Base-by-base conservation (phyloP, 2,797 vertebrate species). In the Danio aesculapii region DNA sequence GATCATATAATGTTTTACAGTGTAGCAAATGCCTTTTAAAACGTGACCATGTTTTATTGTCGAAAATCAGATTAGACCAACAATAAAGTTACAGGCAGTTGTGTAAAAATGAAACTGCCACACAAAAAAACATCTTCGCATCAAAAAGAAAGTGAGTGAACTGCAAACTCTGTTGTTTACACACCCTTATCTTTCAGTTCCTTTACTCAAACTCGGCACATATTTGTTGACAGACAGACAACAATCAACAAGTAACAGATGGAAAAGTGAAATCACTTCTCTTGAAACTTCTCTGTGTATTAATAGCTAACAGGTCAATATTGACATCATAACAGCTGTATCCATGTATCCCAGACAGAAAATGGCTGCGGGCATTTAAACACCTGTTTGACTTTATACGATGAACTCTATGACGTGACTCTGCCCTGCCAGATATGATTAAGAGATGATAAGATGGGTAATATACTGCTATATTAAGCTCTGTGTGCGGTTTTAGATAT, bases 281-380 rank as follows among this genome's bases (percentile, higher is more conserved):
- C 19, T 14, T 79, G 10, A 30, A 30, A 59, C 63, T 50, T 90
- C 89, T 90, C 75, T 0, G 64, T 84, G 68, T 92, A 91, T 89
- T 84, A 89, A 88, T 91, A 90, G 88, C 81, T 69, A 8, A 11
- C 58, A 1, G 86, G 87, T 90, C 88, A 91, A 84, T 84, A 43
- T 44, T 89, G 89, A 89, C 84, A 84, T 85, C 80, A 61, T 69
- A 74, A 73, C 82, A 83, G 88, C 85, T 73, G 71, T 75, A 81
- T 43, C 55, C 77, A 69, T 81, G 66, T 21, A 75, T 86, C 85
- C 81, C 67, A 64, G 84, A 61, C 81, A 84, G 69, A 59, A 77
- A 11, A 81, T 86, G 84, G 83, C 86, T 84, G 76, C 57, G 86
- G 81, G 87, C 90, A 70, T 84, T 86, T 86, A 89, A 88, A 68